Evolutionary conservation across 2,888 invertebrate species (phyloP).

Genomic region (Pelosia muscerda): DNA sequence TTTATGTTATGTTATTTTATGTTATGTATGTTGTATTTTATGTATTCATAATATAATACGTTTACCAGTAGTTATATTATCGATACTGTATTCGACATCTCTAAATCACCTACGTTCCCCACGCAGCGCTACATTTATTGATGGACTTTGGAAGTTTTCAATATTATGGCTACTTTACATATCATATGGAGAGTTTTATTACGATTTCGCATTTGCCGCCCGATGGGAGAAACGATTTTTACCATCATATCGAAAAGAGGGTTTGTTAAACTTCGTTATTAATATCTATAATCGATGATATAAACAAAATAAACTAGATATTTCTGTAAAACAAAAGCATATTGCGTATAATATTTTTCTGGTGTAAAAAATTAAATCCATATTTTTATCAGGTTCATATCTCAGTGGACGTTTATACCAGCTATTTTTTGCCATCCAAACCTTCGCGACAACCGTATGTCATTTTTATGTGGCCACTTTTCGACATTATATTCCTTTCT

Average conservation of each 20-base stretch:
- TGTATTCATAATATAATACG: neutral
- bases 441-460: slow-evolving; percentile 76
- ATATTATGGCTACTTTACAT: slow-evolving; percentile 87
- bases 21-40: too few species aligned
- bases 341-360: slow-evolving; percentile 18
- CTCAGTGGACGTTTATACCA: slow-evolving; percentile 48
- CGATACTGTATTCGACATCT: slow-evolving; percentile 25
- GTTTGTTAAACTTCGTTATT: slow-evolving; percentile 52
- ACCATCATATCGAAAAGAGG: slow-evolving; percentile 58
- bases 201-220: slow-evolving; percentile 87
- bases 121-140: slow-evolving; percentile 83
- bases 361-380: slow-evolving; percentile 41
- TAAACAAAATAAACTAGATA: neutral
- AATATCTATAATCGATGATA: slow-evolving; percentile 31
- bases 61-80: neutral
- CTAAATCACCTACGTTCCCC: slow-evolving; percentile 69
- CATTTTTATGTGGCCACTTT: slow-evolving; percentile 87
- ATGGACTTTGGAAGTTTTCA: slow-evolving; percentile 87
- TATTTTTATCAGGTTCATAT: slow-evolving; percentile 49
- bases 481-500: slow-evolving; percentile 85
- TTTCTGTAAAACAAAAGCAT: neutral
- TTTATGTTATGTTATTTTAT: too few species aligned
- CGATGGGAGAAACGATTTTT: slow-evolving; percentile 77
- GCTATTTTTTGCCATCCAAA: slow-evolving; percentile 65
- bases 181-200: slow-evolving; percentile 84